Evolutionary conservation across 2,888 invertebrate species (phyloP).

Genomic region (Cotesia congregata): DNA sequence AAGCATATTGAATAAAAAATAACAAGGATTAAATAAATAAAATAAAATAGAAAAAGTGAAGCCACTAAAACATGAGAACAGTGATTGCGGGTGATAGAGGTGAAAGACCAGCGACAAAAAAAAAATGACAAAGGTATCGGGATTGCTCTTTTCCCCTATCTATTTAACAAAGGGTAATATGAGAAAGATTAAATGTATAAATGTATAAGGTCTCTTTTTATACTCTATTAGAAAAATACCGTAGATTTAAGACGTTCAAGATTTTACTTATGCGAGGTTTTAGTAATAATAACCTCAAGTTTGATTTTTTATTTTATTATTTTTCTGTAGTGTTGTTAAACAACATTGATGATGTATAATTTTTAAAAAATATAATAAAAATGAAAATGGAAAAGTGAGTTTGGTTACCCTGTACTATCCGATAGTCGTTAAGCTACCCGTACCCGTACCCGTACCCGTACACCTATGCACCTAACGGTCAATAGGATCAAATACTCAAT

Average conservation of each 20-base stretch:
- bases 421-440: not conserved
- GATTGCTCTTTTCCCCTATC: not conserved
- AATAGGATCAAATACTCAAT: slow-evolving; percentile 31
- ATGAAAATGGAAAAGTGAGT: not conserved
- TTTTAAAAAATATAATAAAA: too few relatives aligned
- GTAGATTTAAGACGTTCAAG: not conserved
- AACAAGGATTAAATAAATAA: not conserved
- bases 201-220: not conserved
- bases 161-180: slow-evolving; percentile 3
- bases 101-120: not conserved
- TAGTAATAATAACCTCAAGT: too few relatives aligned
- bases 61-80: not conserved
- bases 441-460: too few relatives aligned
- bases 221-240: not conserved
- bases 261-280: too few relatives aligned
- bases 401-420: not conserved
- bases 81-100: not conserved
- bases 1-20: not conserved
- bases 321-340: too few relatives aligned
- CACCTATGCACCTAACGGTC: not conserved
- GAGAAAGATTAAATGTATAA: not conserved
- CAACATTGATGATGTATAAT: too few relatives aligned
- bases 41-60: not conserved
- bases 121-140: slow-evolving; percentile 2
- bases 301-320: too few relatives aligned